Conservation (phyloP, 1,140 invertebrate species). For the Pteromalus puparum region DNA sequence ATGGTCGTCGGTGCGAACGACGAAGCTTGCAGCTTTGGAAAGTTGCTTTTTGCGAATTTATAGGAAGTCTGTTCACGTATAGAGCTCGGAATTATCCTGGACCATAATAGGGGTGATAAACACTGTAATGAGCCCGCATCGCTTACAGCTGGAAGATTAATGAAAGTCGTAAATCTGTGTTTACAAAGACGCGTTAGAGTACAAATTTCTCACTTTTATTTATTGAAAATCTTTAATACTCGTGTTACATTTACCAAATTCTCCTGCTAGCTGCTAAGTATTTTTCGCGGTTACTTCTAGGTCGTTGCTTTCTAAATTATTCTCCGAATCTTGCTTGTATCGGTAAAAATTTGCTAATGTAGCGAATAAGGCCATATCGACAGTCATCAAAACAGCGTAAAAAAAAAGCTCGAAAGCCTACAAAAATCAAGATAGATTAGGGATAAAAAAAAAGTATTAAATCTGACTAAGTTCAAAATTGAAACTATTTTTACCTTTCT, state of each 20-base stretch:
- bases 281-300: neutral
- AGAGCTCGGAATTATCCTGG: too few species aligned
- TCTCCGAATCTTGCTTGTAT: constrained; percentile 73
- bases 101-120: too few species aligned
- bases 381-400: constrained; percentile 89
- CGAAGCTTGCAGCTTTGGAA: too few species aligned
- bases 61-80: too few species aligned
- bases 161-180: too few species aligned
- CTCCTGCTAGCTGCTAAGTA: too few species aligned
- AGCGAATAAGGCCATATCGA: constrained; percentile 88
- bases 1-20: too few species aligned
- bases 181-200: too few species aligned
- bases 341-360: constrained; percentile 84
- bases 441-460: neutral
- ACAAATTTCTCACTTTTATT: neutral
- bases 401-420: constrained; percentile 91
- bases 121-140: too few species aligned
- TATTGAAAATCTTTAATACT: neutral
- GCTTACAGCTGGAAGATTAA: too few species aligned
- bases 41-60: too few species aligned
- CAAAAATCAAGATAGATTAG: neutral
- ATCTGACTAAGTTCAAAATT: neutral
- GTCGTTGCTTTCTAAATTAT: neutral
- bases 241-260: neutral
- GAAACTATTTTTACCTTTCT: constrained; percentile 75